These are phyloP conservation scores for Leontocebus nigricollis DNA, from an alignment of 2,797 vertebrate genomes.

Conservation along the genomic window DNA sequence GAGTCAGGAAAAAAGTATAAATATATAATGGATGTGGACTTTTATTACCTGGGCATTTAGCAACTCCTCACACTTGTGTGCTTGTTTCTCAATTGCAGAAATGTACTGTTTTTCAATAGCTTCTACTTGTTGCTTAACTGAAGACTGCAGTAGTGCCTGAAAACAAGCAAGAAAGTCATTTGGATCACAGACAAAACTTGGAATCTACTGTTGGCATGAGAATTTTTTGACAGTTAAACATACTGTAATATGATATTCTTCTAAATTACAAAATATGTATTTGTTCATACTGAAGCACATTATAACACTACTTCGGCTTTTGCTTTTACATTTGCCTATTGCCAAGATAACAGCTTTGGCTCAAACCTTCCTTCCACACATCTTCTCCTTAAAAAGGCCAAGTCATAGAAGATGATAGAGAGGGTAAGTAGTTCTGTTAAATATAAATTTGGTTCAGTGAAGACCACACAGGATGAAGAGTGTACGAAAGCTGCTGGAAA, in stretches of 20 bases:
- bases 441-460: conserved; percentile 72
- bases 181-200: conserved; percentile 46
- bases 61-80: conserved; percentile 85
- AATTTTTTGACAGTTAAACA: conserved; percentile 23
- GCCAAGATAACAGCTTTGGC: conserved; percentile 65
- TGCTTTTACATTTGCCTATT: conserved; percentile 26
- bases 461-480: conserved; percentile 87
- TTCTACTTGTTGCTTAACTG: conserved; percentile 84
- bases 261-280: conserved; percentile 54
- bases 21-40: not conserved
- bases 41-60: conserved; percentile 84
- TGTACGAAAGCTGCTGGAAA: conserved; percentile 79
- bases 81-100: conserved; percentile 85
- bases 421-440: conserved; percentile 77
- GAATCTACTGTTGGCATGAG: not conserved
- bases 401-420: conserved; percentile 79
- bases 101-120: conserved; percentile 84
- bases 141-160: conserved; percentile 84
- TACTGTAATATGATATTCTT: conserved; percentile 62
- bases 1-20: conserved; percentile 29
- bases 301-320: conserved; percentile 65
- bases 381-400: conserved; percentile 66
- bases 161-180: conserved; percentile 73
- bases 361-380: conserved; percentile 72
- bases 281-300: conserved; percentile 59